These are phyloP conservation scores for Hybos culiciformis DNA, from an alignment of 2,888 invertebrate genomes.

Conservation along the genomic window DNA sequence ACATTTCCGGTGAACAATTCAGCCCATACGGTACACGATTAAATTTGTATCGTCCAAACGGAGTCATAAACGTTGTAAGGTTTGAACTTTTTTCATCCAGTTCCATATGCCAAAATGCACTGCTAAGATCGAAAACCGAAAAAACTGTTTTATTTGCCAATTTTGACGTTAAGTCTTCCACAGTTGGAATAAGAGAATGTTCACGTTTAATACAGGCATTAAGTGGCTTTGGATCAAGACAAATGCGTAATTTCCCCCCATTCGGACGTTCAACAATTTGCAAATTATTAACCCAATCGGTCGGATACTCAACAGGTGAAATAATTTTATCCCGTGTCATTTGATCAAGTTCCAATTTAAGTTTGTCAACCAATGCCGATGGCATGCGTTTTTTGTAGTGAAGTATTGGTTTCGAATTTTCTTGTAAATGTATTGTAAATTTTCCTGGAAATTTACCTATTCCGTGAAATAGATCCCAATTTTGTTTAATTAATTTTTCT, in stretches of 20 bases:
- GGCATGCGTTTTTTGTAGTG: slow-evolving; percentile 5
- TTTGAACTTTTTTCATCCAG: slow-evolving; percentile 10
- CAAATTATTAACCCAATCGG: slow-evolving; percentile 11
- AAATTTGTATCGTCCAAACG: slow-evolving; percentile 18
- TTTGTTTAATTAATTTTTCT: too few relatives aligned
- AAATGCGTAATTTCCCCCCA: slow-evolving; percentile 6
- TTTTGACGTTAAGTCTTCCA: slow-evolving; percentile 12
- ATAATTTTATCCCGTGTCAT: slow-evolving; percentile 7
- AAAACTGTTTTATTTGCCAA: slow-evolving; percentile 8
- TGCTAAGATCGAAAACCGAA: slow-evolving; percentile 10
- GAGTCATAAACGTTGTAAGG: slow-evolving; percentile 13
- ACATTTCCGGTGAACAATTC: slow-evolving; percentile 21
- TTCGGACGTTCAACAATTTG: slow-evolving; percentile 6
- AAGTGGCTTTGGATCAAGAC: slow-evolving; percentile 9
- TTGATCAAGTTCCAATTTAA: slow-evolving; percentile 5
- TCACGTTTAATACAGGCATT: slow-evolving; percentile 10
- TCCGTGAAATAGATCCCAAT: too few relatives aligned
- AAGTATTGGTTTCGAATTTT: neutral
- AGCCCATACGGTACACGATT: slow-evolving; percentile 23
- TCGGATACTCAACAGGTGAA: slow-evolving; percentile 9
- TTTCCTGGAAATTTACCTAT: neutral
- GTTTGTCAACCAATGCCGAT: slow-evolving; percentile 2
- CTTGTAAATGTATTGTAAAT: neutral
- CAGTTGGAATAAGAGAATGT: slow-evolving; percentile 14
- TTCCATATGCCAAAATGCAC: slow-evolving; percentile 11